These are phyloP conservation scores for Meteorus cinctellus DNA, from an alignment of 2,888 invertebrate species.

Conservation along the genomic window DNA sequence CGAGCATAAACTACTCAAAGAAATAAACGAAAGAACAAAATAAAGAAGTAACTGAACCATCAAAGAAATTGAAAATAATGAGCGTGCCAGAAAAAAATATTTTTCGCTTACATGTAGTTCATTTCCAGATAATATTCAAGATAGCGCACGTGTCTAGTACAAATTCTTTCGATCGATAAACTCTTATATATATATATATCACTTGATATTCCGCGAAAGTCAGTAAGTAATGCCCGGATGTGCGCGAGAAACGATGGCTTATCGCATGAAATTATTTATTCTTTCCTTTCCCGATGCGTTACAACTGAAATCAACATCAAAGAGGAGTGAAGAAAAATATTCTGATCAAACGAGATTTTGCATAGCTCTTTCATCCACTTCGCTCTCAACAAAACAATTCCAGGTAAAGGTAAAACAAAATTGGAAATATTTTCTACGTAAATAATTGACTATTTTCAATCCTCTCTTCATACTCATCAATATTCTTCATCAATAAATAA, in stretches of 20 bases:
- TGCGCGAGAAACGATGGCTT: background rate
- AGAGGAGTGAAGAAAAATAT: background rate
- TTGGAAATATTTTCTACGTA: too few relatives aligned
- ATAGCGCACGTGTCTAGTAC: background rate
- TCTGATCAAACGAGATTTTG: too few relatives aligned
- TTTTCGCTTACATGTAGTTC: background rate
- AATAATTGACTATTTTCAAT: too few relatives aligned
- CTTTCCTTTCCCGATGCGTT: background rate
- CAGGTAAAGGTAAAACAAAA: too few relatives aligned
- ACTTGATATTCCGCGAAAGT: background rate
- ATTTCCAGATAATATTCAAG: background rate
- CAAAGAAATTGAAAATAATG: background rate
- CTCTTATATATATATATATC: background rate
- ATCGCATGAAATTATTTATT: background rate
- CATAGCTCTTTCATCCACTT: too few relatives aligned
- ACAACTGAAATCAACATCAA: background rate
- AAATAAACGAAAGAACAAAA: background rate
- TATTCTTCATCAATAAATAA: background rate
- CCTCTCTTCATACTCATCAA: background rate
- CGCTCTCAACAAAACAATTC: too few relatives aligned
- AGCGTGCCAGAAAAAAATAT: background rate
- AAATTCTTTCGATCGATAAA: background rate
- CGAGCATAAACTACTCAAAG: background rate
- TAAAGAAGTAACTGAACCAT: background rate
- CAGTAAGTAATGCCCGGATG: slow-evolving; percentile 1